These are phyloP conservation scores for Lepidotrigona ventralis DNA, from an alignment of 1,140 invertebrate genomes.

Conservation along the genomic window DNA sequence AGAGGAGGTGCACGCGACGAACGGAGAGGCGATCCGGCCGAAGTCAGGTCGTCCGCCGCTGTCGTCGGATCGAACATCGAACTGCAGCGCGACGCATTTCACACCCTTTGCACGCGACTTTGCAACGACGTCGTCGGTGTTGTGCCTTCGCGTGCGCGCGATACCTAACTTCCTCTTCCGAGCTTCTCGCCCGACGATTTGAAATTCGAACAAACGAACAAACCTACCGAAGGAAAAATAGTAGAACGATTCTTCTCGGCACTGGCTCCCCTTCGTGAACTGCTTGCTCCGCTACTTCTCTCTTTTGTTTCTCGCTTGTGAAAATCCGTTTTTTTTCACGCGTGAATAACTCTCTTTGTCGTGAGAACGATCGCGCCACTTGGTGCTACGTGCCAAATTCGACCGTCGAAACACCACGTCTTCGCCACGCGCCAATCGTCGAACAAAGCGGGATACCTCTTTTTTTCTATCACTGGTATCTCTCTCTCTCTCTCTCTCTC, in stretches of 20 bases:
- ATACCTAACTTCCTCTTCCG: slow-evolving; percentile 44
- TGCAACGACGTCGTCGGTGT: neutral
- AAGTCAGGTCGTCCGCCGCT: slow-evolving; percentile 52
- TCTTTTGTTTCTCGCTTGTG: slow-evolving; percentile 38
- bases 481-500: neutral
- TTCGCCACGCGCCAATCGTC: slow-evolving; percentile 38
- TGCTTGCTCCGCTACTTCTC: neutral
- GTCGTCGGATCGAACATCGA: slow-evolving; percentile 62
- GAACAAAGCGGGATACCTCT: slow-evolving; percentile 23
- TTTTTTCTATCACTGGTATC: neutral
- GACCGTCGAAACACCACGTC: slow-evolving; percentile 33
- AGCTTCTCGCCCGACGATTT: slow-evolving; percentile 21
- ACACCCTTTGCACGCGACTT: slow-evolving; percentile 54
- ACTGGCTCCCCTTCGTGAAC: neutral
- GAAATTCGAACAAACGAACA: slow-evolving; percentile 46
- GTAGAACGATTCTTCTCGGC: neutral
- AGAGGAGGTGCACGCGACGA: slow-evolving; percentile 23
- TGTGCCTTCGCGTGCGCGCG: neutral
- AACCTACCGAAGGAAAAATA: slow-evolving; percentile 17
- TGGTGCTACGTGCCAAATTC: slow-evolving; percentile 33
- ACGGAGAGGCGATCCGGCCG: slow-evolving; percentile 49
- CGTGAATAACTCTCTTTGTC: slow-evolving; percentile 24
- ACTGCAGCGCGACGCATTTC: slow-evolving; percentile 61
- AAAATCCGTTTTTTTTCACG: slow-evolving; percentile 5
- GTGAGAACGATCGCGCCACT: slow-evolving; percentile 24